phyloP scores from a whole-genome alignment of 1,140 invertebrate species.

The Trichomalopsis sarcophagae region DNA sequence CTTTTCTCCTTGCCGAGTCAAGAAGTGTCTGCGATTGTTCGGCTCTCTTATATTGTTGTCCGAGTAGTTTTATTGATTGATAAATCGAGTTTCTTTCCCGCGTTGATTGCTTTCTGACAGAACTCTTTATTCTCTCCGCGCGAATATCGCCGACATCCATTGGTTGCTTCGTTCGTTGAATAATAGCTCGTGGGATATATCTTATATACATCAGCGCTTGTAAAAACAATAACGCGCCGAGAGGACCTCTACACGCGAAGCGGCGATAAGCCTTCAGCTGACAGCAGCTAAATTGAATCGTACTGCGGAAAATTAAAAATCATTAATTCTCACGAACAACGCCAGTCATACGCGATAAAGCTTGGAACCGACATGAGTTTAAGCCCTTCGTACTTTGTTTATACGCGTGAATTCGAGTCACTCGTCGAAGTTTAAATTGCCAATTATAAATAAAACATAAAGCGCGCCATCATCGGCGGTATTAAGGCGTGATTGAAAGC shows the following conservation, averaged over 20 bases:
- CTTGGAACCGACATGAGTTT: not conserved
- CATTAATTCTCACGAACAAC: not conserved
- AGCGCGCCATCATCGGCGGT: not conserved
- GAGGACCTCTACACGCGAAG: not conserved
- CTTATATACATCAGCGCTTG: not conserved
- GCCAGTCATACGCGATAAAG: not conserved
- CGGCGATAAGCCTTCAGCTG: not conserved
- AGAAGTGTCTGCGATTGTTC: no score
- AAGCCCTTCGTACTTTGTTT: not conserved
- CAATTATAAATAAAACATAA: slow-evolving; percentile 3
- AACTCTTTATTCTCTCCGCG: no score
- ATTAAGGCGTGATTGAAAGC: not conserved
- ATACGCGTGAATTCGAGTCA: not conserved
- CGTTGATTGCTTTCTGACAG: no score
- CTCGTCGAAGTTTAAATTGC: not conserved
- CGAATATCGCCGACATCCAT: no score
- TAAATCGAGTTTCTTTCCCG: no score
- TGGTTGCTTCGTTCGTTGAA: no score
- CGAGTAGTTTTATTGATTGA: no score
- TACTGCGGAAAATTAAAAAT: not conserved
- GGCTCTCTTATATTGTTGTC: no score
- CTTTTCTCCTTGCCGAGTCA: not conserved
- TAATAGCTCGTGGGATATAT: no score
- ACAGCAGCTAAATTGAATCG: not conserved
- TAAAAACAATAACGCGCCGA: not conserved